phyloP scores from a whole-genome alignment of 2,797 vertebrate genomes.

The Sebastes taczanowskii region DNA sequence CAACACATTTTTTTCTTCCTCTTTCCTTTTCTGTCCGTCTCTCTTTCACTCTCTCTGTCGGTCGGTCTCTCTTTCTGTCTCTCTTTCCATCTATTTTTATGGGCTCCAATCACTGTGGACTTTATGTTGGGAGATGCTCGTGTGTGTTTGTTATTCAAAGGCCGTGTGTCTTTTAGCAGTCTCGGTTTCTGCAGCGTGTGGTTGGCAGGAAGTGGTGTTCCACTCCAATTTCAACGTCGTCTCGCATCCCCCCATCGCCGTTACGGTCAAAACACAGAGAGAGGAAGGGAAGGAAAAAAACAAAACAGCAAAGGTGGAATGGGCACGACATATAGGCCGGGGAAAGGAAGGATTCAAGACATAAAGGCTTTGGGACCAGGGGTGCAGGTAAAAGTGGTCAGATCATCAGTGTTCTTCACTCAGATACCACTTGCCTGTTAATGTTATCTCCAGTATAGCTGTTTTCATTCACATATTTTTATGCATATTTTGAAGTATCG shows the following conservation, averaged over 20 bases:
- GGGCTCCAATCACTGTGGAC: constrained; percentile 42
- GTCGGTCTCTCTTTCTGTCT: background rate
- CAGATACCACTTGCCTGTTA: background rate
- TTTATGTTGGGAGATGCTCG: constrained; percentile 17
- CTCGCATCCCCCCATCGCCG: background rate
- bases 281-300: background rate
- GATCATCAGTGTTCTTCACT: background rate
- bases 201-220: constrained; percentile 26
- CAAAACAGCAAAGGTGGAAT: background rate
- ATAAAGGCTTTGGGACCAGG: background rate
- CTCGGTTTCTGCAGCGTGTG: constrained; percentile 25
- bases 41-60: background rate
- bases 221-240: constrained; percentile 4
- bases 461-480: too few species aligned
- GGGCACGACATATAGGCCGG: background rate
- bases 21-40: constrained; percentile 1
- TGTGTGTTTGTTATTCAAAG: constrained; percentile 42
- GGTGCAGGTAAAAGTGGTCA: background rate
- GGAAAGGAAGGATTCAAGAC: background rate
- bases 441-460: background rate
- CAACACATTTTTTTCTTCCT: constrained; percentile 21
- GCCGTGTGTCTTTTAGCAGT: constrained; percentile 33
- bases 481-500: too few species aligned
- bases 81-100: constrained; percentile 33
- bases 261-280: constrained; percentile 1